Conservation (phyloP, 1,140 invertebrate genomes). For the Drosophila sulfurigaster region DNA sequence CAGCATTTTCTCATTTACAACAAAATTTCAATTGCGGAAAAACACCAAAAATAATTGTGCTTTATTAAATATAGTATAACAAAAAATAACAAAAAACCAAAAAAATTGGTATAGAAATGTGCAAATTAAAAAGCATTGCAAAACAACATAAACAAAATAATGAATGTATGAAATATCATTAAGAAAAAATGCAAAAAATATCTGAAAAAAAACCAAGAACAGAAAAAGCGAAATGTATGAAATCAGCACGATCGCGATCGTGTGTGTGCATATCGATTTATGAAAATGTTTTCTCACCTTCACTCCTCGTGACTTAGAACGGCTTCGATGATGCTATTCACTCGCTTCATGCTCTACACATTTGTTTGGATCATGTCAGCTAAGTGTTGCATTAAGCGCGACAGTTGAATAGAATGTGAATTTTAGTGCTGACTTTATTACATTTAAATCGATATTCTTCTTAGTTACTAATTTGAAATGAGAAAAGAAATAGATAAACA, state of each 20-base stretch:
- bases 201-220: not conserved
- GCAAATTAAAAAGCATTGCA: no score
- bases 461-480: no score
- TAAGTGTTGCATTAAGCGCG: not conserved
- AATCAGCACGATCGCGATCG: constrained; percentile 53
- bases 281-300: constrained; percentile 55
- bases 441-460: no score
- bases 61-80: no score
- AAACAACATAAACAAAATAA: constrained; percentile 24
- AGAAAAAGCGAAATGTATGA: constrained; percentile 13
- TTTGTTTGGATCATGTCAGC: not conserved
- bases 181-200: no score
- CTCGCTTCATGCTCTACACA: not conserved
- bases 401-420: not conserved
- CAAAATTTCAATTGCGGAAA: constrained; percentile 9
- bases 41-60: constrained; percentile 1
- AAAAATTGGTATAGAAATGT: no score
- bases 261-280: constrained; percentile 49
- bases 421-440: no score
- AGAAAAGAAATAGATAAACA: no score
- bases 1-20: constrained; percentile 27
- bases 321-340: constrained; percentile 14
- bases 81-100: no score
- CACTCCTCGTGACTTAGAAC: constrained; percentile 27
- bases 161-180: not conserved